phyloP scores from a whole-genome alignment of 2,888 invertebrate species.

The Yponomeuta plumbellus region DNA sequence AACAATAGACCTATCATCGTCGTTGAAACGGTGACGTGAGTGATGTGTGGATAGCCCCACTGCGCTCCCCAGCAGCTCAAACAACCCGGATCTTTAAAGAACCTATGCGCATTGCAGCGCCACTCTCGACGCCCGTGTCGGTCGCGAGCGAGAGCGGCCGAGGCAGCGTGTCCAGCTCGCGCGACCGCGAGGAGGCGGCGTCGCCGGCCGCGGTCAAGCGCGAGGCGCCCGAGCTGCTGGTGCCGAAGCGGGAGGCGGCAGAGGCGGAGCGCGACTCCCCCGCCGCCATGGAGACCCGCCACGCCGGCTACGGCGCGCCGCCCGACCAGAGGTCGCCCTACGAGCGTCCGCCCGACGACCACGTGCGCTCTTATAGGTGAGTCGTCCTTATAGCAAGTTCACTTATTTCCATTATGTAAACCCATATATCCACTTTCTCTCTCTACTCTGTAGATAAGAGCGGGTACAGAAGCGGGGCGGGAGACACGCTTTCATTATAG shows the following conservation, averaged over 20 bases:
- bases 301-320: conserved; percentile 80
- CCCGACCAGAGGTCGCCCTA: conserved; percentile 81
- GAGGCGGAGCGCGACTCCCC: conserved; percentile 82
- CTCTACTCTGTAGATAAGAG: too few species aligned
- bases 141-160: conserved; percentile 28
- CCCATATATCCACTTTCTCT: too few species aligned
- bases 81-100: background rate
- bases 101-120: conserved; percentile 20
- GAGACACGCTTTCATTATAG: too few species aligned
- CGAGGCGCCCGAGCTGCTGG: conserved; percentile 74
- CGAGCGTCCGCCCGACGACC: conserved; percentile 80
- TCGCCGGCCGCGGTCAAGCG: conserved; percentile 65
- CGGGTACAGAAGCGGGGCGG: too few species aligned
- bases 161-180: conserved; percentile 32
- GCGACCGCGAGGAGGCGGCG: conserved; percentile 29
- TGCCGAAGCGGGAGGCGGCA: conserved; percentile 81
- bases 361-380: conserved; percentile 77
- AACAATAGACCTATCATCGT: too few species aligned
- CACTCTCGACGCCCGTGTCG: conserved; percentile 8
- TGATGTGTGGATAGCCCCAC: background rate
- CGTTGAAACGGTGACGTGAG: too few species aligned
- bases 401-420: conserved; percentile 28
- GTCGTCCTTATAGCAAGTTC: too few species aligned
- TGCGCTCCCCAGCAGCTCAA: conserved; percentile 26
- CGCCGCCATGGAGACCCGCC: conserved; percentile 83